Conservation (phyloP, 2,888 invertebrate genomes). For the Amphipoea lucens region DNA sequence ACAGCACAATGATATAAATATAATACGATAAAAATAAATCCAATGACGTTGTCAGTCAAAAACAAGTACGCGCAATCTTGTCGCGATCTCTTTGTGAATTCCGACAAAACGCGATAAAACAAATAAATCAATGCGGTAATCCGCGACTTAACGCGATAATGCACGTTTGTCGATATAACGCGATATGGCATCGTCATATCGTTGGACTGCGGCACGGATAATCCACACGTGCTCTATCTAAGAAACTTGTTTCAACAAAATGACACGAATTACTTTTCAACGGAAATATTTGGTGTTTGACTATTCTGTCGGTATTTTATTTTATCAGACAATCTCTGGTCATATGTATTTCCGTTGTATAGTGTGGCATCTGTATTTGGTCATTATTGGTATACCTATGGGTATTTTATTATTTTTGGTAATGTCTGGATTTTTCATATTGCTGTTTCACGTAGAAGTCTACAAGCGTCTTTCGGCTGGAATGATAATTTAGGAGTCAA, state of each 20-base stretch:
- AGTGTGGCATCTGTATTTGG: conserved; percentile 4
- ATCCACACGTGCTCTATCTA: conserved; percentile 76
- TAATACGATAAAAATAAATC: conserved; percentile 64
- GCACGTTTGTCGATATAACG: conserved; percentile 78
- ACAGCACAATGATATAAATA: conserved; percentile 28
- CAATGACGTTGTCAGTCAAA: conserved; percentile 65
- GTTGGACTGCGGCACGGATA: conserved; percentile 70
- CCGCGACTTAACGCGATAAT: conserved; percentile 79
- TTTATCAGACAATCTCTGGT: conserved; percentile 50
- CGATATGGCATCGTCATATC: conserved; percentile 45
- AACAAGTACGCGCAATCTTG: conserved; percentile 60
- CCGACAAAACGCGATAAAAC: conserved; percentile 81
- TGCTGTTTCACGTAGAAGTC: background rate
- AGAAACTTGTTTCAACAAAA: conserved; percentile 65
- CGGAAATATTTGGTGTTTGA: conserved; percentile 57
- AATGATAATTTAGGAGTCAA: background rate
- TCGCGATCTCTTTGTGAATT: conserved; percentile 69
- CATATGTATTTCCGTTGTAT: conserved; percentile 55
- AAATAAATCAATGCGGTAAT: conserved; percentile 86
- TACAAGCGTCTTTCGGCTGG: background rate
- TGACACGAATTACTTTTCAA: conserved; percentile 65
- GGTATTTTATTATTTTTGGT: background rate
- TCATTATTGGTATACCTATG: background rate
- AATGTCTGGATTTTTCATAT: background rate
- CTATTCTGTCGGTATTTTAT: conserved; percentile 45